A percentile compares a stretch with the other conserved stretches of the same genome.
phyloP scores from a whole-genome alignment of 1,140 invertebrate species.

The Neuroterus valhalla region DNA sequence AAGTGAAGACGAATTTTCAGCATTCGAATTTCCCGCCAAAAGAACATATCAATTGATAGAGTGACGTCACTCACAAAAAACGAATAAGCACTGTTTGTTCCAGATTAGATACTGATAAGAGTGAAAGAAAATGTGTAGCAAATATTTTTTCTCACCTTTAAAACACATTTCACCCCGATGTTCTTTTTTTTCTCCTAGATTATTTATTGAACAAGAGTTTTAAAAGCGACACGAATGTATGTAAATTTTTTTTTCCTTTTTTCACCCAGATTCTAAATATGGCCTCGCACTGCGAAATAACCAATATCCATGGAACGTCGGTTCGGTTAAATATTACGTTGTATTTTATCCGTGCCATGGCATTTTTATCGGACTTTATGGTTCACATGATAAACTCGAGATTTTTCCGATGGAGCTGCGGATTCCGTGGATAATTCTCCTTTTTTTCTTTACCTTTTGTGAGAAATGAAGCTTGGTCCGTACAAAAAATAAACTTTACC shows the following conservation, averaged over 20 bases:
- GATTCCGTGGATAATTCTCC: constrained; percentile 26
- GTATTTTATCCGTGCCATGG: constrained; percentile 20
- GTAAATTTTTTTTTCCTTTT: neutral
- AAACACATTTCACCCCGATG: too few relatives aligned
- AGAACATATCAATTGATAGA: too few relatives aligned
- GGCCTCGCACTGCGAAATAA: constrained; percentile 1
- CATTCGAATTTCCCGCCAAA: too few relatives aligned
- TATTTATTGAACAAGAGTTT: constrained; percentile 18
- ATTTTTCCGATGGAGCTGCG: constrained; percentile 28
- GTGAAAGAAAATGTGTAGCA: too few relatives aligned
- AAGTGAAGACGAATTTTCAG: too few relatives aligned
- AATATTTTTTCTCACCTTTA: too few relatives aligned
- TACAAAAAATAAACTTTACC: constrained; percentile 1
- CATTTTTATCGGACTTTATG: constrained; percentile 30
- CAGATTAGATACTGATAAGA: too few relatives aligned
- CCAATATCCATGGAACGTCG: constrained; percentile 25
- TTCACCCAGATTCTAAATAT: constrained; percentile 12
- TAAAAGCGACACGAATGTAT: constrained; percentile 14
- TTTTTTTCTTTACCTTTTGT: neutral
- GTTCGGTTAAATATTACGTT: constrained; percentile 29
- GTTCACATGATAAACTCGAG: constrained; percentile 27
- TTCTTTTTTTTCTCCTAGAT: too few relatives aligned
- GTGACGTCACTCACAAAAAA: too few relatives aligned
- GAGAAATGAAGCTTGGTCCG: neutral
- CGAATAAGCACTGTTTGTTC: too few relatives aligned